phyloP scores from a whole-genome alignment of 2,797 vertebrate genomes.

The Coilia nasus region DNA sequence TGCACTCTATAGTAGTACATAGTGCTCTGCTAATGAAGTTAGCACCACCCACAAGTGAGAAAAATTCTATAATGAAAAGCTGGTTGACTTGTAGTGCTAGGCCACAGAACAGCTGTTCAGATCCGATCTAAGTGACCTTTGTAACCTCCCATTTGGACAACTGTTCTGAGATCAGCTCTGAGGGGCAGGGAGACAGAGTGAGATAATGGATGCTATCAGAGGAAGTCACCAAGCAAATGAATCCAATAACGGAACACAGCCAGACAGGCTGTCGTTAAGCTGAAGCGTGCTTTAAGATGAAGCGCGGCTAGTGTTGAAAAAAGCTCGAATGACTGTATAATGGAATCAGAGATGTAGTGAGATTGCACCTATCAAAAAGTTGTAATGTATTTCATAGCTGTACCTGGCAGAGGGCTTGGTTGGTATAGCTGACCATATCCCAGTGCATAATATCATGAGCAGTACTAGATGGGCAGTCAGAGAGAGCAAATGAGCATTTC shows the following conservation, averaged over 20 bases:
- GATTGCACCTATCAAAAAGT: not conserved
- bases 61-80: too few species aligned
- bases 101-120: slow-evolving; percentile 9
- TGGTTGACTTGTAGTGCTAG: not conserved
- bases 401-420: not conserved
- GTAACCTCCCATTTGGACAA: not conserved
- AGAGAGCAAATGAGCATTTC: too few species aligned
- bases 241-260: not conserved
- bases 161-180: not conserved
- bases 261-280: not conserved
- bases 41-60: not conserved
- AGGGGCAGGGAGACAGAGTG: slow-evolving; percentile 1
- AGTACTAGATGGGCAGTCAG: too few species aligned
- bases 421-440: not conserved
- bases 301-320: not conserved
- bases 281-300: not conserved
- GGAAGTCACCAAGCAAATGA: slow-evolving; percentile 30
- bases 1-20: not conserved
- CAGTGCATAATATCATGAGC: not conserved
- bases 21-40: not conserved
- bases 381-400: not conserved
- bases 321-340: not conserved
- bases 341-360: not conserved
- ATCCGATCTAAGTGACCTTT: slow-evolving; percentile 1
- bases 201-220: slow-evolving; percentile 31